These are phyloP conservation scores for Metridium senile DNA, from an alignment of 92 coral and sea anemone genomes.

Conservation along the genomic window DNA sequence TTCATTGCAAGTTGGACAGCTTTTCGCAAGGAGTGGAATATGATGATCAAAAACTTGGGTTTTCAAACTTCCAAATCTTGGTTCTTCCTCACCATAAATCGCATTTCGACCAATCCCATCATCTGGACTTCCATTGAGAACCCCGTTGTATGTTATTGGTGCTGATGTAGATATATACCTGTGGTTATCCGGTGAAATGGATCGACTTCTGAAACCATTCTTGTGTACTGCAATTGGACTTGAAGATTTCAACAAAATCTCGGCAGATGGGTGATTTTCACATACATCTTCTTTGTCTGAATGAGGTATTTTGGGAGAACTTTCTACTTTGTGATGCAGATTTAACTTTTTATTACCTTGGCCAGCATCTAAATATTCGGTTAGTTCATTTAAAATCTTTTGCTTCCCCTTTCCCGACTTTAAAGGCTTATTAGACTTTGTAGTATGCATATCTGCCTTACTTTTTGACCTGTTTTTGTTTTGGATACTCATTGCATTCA, in stretches of 20 bases:
- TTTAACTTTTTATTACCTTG: conserved; percentile 13
- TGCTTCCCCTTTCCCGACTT: conserved; percentile 54
- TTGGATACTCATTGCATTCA: conserved; percentile 22
- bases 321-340: neutral
- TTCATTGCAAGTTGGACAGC: conserved; percentile 76
- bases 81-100: neutral
- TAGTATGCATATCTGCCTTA: neutral
- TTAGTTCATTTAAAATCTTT: conserved; percentile 74
- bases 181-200: neutral
- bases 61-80: neutral
- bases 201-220: conserved; percentile 5
- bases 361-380: conserved; percentile 60
- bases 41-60: neutral
- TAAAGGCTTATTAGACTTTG: conserved; percentile 24
- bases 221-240: neutral
- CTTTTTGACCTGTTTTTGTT: conserved; percentile 21
- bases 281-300: neutral
- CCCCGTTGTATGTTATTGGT: neutral
- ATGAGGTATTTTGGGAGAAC: neutral
- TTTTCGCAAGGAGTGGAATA: conserved; percentile 36
- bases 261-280: neutral
- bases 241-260: neutral
- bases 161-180: neutral
- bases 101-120: neutral
- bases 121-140: neutral